A percentile compares a stretch with the other conserved stretches of the same genome.
phyloP scores from a whole-genome alignment of 2,797 vertebrate genomes.

The Catostomus latipinnis region DNA sequence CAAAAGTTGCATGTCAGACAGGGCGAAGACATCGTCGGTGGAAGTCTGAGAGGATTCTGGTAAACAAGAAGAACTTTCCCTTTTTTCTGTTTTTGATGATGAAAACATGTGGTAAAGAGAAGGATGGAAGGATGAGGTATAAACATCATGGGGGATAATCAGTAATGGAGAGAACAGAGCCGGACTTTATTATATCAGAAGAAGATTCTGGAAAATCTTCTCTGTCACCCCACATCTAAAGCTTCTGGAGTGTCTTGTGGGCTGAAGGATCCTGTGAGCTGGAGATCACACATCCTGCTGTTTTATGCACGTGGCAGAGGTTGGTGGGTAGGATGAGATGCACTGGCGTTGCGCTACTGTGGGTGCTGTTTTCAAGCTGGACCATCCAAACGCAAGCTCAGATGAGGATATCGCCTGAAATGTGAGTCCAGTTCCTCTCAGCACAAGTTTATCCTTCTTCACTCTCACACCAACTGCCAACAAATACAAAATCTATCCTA shows the following conservation, averaged over 20 bases:
- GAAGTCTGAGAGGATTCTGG: not conserved
- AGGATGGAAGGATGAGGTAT: not conserved
- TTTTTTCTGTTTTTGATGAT: not conserved
- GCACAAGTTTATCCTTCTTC: not conserved
- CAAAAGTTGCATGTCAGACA: not conserved
- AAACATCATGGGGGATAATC: not conserved
- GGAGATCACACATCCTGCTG: not conserved
- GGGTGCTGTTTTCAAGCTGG: slow-evolving; percentile 78
- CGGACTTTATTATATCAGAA: not conserved
- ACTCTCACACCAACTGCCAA: not conserved
- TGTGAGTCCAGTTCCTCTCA: slow-evolving; percentile 79
- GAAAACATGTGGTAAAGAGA: not conserved
- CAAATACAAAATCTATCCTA: not conserved
- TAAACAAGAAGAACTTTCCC: not conserved
- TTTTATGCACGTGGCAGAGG: slow-evolving; percentile 13
- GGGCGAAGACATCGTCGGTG: not conserved
- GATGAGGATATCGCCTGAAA: slow-evolving; percentile 88
- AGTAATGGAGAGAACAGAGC: not conserved
- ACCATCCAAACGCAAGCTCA: slow-evolving; percentile 76
- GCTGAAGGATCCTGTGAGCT: not conserved
- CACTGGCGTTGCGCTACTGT: slow-evolving; percentile 65
- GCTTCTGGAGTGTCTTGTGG: not conserved
- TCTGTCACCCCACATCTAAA: not conserved
- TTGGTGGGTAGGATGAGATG: slow-evolving; percentile 30
- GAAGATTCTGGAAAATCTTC: slow-evolving; percentile 8